These are phyloP conservation scores for Sarcophaga subvicina DNA, from an alignment of 2,888 invertebrate species.

Conservation along the genomic window DNA sequence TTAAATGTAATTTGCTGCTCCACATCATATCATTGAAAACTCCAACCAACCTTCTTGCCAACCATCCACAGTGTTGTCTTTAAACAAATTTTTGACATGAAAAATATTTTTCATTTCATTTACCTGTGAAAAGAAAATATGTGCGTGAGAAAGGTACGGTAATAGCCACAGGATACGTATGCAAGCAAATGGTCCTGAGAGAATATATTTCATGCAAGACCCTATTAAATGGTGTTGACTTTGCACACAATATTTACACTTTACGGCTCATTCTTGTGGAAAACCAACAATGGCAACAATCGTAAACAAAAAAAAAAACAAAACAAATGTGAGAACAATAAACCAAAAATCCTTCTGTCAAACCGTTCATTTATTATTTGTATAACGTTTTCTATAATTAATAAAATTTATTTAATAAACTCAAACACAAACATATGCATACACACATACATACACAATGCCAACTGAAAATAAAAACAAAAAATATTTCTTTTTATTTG, in stretches of 20 bases:
- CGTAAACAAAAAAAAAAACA: too few species aligned
- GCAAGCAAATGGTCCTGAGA: slow-evolving; percentile 16
- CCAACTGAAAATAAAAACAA: neutral
- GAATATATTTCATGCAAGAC: slow-evolving; percentile 30
- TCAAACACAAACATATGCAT: neutral
- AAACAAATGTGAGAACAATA: neutral
- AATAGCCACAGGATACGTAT: neutral
- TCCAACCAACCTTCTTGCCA: too few species aligned
- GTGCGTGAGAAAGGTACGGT: neutral
- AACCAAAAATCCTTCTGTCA: slow-evolving; percentile 14
- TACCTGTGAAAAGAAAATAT: too few species aligned
- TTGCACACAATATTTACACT: slow-evolving; percentile 32
- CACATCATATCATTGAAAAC: too few species aligned
- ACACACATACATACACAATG: neutral
- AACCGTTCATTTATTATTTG: slow-evolving; percentile 15
- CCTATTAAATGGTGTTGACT: slow-evolving; percentile 33
- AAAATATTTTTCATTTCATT: too few species aligned
- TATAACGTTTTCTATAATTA: slow-evolving; percentile 15
- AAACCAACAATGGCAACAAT: neutral
- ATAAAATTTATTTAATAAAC: neutral
- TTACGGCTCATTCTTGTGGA: slow-evolving; percentile 18
- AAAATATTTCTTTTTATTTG: neutral
- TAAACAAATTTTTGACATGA: neutral
- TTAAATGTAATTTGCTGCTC: too few species aligned
- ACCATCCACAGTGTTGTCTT: neutral